Evolutionary conservation across 2,113 vertebrate species (phyloP).

Genomic region (Athene noctua): DNA sequence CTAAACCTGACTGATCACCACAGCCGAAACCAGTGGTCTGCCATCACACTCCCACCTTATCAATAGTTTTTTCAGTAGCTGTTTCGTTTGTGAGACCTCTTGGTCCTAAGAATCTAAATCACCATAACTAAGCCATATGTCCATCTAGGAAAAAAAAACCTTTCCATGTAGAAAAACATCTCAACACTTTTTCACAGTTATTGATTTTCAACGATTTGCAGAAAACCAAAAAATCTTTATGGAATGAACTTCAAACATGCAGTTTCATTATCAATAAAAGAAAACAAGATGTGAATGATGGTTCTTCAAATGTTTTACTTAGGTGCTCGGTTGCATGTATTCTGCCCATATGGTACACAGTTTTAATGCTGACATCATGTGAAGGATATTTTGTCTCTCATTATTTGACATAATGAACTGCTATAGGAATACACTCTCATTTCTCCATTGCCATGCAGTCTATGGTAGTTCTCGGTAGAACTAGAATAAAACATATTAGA

Average conservation of each 20-base stretch:
- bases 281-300: neutral
- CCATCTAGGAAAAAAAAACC: neutral
- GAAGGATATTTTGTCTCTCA: neutral
- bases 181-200: neutral
- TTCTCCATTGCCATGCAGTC: neutral
- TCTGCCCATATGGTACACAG: neutral
- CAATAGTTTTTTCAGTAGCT: neutral
- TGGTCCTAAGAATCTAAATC: neutral
- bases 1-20: neutral
- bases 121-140: neutral
- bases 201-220: neutral
- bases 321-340: neutral
- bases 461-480: neutral
- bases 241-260: neutral
- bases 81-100: neutral
- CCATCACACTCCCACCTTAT: neutral
- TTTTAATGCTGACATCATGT: neutral
- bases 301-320: neutral
- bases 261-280: neutral
- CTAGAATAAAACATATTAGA: neutral
- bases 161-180: neutral
- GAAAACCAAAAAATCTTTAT: neutral
- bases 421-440: neutral
- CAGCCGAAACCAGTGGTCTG: neutral
- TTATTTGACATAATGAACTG: neutral